Percentiles rank a stretch among this genome's conserved stretches.
These are phyloP conservation scores for Mastacembelus armatus DNA, from an alignment of 2,797 vertebrate genomes.

Conservation along the genomic window DNA sequence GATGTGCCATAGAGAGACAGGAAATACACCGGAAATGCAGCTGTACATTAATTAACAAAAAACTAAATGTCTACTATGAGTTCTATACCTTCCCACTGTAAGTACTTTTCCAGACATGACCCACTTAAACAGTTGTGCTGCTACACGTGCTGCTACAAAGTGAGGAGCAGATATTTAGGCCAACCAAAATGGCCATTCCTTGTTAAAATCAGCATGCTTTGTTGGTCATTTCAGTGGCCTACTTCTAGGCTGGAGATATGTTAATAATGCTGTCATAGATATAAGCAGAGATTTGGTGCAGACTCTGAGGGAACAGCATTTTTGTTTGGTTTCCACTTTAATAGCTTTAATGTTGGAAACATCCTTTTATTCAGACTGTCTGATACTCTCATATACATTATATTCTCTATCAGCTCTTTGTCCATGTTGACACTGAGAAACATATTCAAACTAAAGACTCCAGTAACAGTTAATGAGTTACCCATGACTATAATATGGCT, in stretches of 20 bases:
- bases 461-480: neutral
- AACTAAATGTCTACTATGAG: conserved; percentile 15
- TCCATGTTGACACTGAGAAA: neutral
- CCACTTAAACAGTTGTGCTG: conserved; percentile 40
- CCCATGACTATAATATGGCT: neutral
- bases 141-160: neutral
- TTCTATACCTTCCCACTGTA: conserved; percentile 21
- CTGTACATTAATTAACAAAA: neutral
- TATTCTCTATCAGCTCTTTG: neutral
- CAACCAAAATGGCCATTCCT: neutral
- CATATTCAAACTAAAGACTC: neutral
- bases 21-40: neutral
- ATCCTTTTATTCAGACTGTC: neutral
- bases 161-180: neutral
- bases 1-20: neutral
- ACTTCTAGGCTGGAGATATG: neutral
- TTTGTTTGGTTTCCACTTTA: neutral
- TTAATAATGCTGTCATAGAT: neutral
- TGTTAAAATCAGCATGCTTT: neutral
- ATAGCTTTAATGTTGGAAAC: neutral
- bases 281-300: neutral
- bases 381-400: neutral
- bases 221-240: neutral
- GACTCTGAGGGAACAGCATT: neutral
- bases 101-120: conserved; percentile 57